Percentiles rank a stretch among this genome's conserved stretches.
Evolutionary conservation across 2,113 vertebrate species (phyloP).

Genomic region (Corythoichthys haematopterus): DNA sequence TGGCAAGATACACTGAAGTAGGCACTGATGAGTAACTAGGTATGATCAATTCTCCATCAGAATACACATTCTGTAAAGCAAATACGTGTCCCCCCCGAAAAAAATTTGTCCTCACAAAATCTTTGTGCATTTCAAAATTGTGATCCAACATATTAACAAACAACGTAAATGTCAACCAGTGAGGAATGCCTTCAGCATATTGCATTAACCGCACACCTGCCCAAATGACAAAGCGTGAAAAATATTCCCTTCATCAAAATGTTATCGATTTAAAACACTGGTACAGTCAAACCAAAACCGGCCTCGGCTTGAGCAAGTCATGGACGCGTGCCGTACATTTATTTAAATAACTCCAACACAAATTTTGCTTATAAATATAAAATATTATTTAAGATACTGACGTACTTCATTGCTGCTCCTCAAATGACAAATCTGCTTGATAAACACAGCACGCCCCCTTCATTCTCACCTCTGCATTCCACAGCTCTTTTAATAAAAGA

Average conservation of each 20-base stretch:
- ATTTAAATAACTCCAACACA: conserved; percentile 59
- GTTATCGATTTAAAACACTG: conserved; percentile 42
- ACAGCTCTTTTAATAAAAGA: conserved; percentile 13
- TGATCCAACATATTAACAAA: conserved; percentile 29
- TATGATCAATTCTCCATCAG: conserved; percentile 23
- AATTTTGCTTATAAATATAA: conserved; percentile 55
- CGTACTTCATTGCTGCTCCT: conserved; percentile 32
- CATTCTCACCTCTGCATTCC: conserved; percentile 41
- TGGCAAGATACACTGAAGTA: conserved; percentile 38
- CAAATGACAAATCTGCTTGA: conserved; percentile 26
- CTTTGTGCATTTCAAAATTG: conserved; percentile 27
- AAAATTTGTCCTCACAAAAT: conserved; percentile 26
- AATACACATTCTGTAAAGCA: conserved; percentile 26
- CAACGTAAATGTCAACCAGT: conserved; percentile 26
- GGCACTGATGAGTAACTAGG: conserved; percentile 23
- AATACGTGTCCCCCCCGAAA: conserved; percentile 17
- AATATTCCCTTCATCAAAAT: conserved; percentile 47
- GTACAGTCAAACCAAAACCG: conserved; percentile 47
- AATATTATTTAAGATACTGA: conserved; percentile 33
- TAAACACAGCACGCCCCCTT: conserved; percentile 44
- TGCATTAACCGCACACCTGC: conserved; percentile 33
- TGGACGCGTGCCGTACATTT: conserved; percentile 3
- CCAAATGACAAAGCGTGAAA: conserved; percentile 32
- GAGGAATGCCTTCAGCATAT: conserved; percentile 19
- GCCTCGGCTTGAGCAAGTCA: conserved; percentile 10